Base-by-base conservation (phyloP, 2,113 vertebrate species). In the Hydropotes inermis region DNA sequence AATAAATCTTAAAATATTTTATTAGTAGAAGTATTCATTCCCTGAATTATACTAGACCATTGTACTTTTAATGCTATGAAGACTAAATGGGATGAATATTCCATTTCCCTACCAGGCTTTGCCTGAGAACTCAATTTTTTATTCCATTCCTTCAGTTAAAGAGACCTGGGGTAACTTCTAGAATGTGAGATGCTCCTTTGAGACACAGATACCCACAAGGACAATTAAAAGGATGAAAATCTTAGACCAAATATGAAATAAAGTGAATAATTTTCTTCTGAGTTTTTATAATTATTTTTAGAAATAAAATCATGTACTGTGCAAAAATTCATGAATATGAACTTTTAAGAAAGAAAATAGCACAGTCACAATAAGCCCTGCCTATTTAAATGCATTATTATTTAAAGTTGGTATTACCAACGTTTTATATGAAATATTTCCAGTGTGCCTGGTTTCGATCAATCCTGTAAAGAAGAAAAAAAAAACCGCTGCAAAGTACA, bases 141-240 rank as follows among this genome's bases (percentile, higher is more conserved):
- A 54, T 93, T 89, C 27, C 2, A 33, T 54, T 91, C 61, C 50
- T 28, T 88, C 27, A 55, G 30, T 54, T 85, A 79, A 90, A 92
- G 86, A 84, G 87, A 88, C 55, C 1, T 88, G 58, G 15, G 27
- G 55, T 90, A 82, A 94, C 39, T 95, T 90, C 87, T 57, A 36
- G 58, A 87, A 92, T 54, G n/a, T 50, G 55, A 84, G 96, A 74
- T 54, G 5, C 36, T 87, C 45, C 64, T 93, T 50, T 95, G 79
- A 91, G 83, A 91, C 6, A 70, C 36, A 88, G 81, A 86, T 88
- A 95, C 50, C 52, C 76, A 84, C 30, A 30, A 90, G 47, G 47
- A 97, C 39, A 87, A 92, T 89, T 85, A 81, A 96, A 92, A 94
- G 84, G 88, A 94, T 96, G 76, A 92, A 96, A 87, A n/a, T 64